Percentiles rank a stretch among this genome's conserved stretches.
phyloP scores from a whole-genome alignment of 2,888 invertebrate species.

The Campoplex nolae region DNA sequence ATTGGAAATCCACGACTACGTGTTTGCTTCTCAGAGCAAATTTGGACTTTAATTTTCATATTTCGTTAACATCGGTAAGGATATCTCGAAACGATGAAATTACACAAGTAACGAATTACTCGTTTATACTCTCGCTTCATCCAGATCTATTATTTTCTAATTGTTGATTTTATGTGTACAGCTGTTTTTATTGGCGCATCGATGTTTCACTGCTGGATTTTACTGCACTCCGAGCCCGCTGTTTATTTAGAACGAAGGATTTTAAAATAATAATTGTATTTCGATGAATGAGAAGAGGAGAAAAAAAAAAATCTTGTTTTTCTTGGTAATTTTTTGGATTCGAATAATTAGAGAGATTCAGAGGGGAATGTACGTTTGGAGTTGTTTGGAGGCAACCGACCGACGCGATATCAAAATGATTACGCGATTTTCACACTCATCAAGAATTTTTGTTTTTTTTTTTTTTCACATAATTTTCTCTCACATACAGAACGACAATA shows the following conservation, averaged over 20 bases:
- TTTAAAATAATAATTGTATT: neutral
- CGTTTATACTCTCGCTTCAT: neutral
- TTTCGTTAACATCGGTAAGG: constrained; percentile 3
- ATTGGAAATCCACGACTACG: neutral
- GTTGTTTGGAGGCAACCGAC: no score
- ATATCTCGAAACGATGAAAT: neutral
- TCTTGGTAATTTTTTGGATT: neutral
- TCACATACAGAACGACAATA: neutral
- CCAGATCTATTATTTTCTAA: neutral
- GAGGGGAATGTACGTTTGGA: neutral
- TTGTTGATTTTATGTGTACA: neutral
- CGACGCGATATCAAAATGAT: neutral
- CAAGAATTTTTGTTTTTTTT: neutral
- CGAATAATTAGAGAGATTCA: neutral
- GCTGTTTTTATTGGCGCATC: neutral
- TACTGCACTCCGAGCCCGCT: neutral
- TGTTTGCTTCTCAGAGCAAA: neutral
- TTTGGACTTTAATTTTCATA: neutral
- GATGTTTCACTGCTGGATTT: constrained; percentile 63
- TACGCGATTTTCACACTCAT: neutral
- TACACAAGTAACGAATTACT: neutral
- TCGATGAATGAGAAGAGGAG: neutral
- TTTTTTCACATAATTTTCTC: neutral
- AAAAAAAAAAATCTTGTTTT: neutral
- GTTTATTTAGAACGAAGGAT: neutral